phyloP scores from a whole-genome alignment of 2,113 vertebrate genomes.

The Dasyprocta punctata region DNA sequence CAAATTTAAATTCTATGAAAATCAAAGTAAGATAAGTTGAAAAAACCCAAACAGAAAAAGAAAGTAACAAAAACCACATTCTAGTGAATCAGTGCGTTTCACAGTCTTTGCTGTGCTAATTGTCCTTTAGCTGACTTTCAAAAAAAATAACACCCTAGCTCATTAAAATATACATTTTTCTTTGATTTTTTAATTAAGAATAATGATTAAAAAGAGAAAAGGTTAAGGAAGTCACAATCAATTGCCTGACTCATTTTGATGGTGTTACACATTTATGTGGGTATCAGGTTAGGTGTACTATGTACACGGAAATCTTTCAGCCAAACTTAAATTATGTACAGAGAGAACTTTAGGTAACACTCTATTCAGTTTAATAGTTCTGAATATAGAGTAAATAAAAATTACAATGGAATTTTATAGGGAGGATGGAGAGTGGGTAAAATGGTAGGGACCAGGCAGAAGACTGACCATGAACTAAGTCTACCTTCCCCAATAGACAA shows the following conservation, averaged over 20 bases:
- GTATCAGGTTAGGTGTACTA: not conserved
- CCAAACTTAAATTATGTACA: not conserved
- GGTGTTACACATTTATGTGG: constrained; percentile 61
- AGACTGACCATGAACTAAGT: not conserved
- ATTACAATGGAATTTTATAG: not conserved
- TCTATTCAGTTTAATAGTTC: not conserved
- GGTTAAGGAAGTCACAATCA: constrained; percentile 87
- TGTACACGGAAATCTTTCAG: not conserved
- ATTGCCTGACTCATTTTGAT: constrained; percentile 86
- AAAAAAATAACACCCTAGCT: constrained; percentile 86
- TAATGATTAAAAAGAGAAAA: constrained; percentile 86
- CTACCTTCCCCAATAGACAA: not conserved
- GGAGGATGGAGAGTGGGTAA: not conserved
- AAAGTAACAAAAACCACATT: constrained; percentile 89
- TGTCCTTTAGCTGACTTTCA: constrained; percentile 86
- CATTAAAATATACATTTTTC: constrained; percentile 88
- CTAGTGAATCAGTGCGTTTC: constrained; percentile 90
- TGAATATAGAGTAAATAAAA: not conserved
- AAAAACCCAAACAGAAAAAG: constrained; percentile 65
- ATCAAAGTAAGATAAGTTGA: constrained; percentile 25
- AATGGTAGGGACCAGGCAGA: not conserved
- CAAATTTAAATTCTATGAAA: constrained; percentile 39
- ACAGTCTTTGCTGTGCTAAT: constrained; percentile 85
- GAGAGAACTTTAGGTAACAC: not conserved
- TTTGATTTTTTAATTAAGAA: constrained; percentile 89